phyloP scores from a whole-genome alignment of 1,140 invertebrate genomes.

The Brachionus paranguensis region DNA sequence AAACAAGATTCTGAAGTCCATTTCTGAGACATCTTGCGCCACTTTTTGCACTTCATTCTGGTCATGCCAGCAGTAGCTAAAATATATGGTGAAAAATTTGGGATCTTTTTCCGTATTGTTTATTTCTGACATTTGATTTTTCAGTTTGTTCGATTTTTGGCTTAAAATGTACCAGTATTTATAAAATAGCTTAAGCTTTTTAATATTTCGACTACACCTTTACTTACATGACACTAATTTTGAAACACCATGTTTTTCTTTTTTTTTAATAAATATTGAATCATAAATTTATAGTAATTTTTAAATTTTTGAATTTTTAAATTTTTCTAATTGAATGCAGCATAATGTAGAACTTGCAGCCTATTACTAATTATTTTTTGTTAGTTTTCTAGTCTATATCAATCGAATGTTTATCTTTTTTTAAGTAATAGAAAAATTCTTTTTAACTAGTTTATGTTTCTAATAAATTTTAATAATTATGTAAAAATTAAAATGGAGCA shows the following conservation, averaged over 20 bases:
- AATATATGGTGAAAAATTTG: not conserved
- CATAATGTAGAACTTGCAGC: not conserved
- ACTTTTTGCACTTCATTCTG: not conserved
- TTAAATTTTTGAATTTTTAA: not conserved
- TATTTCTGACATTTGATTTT: not conserved
- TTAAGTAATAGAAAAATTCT: no score
- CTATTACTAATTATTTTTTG: not conserved
- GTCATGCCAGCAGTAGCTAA: not conserved
- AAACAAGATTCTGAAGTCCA: not conserved
- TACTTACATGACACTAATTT: not conserved
- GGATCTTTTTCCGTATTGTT: not conserved
- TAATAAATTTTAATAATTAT: no score
- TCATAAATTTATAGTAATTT: not conserved
- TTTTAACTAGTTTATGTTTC: no score
- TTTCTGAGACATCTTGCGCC: not conserved
- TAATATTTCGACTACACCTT: not conserved
- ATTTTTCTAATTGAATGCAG: not conserved
- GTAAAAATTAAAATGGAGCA: not conserved
- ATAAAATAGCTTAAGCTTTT: not conserved
- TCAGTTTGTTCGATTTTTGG: not conserved
- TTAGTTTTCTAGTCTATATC: no score
- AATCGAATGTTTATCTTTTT: no score
- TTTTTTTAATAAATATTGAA: not conserved
- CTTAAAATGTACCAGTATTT: not conserved
- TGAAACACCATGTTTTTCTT: not conserved